phyloP scores from a whole-genome alignment of 1,140 invertebrate species.

The Trichonephila clavata region DNA sequence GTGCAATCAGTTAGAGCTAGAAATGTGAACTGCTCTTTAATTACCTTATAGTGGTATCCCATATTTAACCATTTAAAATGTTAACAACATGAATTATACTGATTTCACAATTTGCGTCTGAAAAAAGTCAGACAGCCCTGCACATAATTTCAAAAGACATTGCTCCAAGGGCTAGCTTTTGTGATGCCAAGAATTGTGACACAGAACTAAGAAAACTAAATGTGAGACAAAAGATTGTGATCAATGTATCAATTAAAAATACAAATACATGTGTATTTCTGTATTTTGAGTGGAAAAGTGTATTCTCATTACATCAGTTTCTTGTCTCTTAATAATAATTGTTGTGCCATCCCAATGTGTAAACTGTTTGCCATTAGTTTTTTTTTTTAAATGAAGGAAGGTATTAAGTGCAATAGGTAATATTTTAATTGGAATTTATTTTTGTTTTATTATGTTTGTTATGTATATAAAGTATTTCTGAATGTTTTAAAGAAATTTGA shows the following conservation, averaged over 20 bases:
- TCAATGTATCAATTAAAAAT: background rate
- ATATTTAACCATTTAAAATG: background rate
- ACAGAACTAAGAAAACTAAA: too few species aligned
- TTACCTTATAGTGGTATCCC: background rate
- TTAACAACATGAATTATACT: background rate
- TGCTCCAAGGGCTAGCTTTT: background rate
- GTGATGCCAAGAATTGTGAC: background rate
- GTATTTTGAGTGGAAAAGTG: background rate
- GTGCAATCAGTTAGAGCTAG: too few species aligned
- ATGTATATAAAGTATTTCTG: background rate
- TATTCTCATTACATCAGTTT: background rate
- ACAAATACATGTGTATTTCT: background rate
- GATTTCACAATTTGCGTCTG: background rate
- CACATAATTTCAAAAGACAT: background rate
- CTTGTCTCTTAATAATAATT: background rate
- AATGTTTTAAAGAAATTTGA: background rate
- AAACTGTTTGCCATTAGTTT: conserved; percentile 1
- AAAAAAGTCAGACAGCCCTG: background rate
- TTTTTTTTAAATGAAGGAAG: background rate
- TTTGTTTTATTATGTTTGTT: background rate
- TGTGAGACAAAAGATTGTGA: background rate
- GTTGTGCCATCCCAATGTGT: conserved; percentile 5
- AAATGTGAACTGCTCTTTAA: too few species aligned
- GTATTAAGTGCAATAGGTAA: conserved; percentile 4
- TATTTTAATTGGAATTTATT: background rate